These are phyloP conservation scores for Propithecus coquereli DNA, from an alignment of 2,113 vertebrate species.

Conservation along the genomic window DNA sequence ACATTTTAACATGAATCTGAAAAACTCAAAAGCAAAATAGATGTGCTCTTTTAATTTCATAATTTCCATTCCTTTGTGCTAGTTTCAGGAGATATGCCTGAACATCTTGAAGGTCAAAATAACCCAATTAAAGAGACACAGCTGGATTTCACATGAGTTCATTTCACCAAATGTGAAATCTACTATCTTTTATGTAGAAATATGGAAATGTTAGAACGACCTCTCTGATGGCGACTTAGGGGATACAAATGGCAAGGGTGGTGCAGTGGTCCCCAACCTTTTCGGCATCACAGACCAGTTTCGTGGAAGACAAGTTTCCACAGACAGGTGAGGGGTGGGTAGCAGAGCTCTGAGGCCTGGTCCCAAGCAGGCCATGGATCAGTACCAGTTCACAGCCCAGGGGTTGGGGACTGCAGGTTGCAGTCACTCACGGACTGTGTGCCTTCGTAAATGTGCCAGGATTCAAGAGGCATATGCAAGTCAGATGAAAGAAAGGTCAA, in stretches of 20 bases:
- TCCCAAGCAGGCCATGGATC: no score
- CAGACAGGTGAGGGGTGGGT: no score
- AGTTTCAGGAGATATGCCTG: neutral
- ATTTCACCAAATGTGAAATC: slow-evolving; percentile 34
- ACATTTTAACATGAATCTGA: neutral
- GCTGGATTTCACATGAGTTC: slow-evolving; percentile 11
- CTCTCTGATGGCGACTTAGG: neutral
- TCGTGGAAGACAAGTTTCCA: no score
- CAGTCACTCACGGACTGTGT: neutral
- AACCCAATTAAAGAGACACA: slow-evolving; percentile 15
- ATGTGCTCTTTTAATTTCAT: slow-evolving; percentile 39
- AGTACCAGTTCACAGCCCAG: no score
- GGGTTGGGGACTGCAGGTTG: no score
- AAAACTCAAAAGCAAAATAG: slow-evolving; percentile 50
- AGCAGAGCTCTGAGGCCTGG: no score
- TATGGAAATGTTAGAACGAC: neutral
- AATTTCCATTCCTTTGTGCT: slow-evolving; percentile 17
- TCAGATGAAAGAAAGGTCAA: neutral
- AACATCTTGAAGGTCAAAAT: slow-evolving; percentile 49
- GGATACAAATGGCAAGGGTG: neutral
- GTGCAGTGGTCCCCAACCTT: no score
- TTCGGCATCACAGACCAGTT: no score
- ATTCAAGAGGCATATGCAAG: neutral
- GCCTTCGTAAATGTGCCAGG: neutral
- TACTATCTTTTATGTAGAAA: slow-evolving; percentile 47